These are phyloP conservation scores for Sylvilagus bachmani DNA, from an alignment of 2,113 vertebrate species.

Conservation along the genomic window DNA sequence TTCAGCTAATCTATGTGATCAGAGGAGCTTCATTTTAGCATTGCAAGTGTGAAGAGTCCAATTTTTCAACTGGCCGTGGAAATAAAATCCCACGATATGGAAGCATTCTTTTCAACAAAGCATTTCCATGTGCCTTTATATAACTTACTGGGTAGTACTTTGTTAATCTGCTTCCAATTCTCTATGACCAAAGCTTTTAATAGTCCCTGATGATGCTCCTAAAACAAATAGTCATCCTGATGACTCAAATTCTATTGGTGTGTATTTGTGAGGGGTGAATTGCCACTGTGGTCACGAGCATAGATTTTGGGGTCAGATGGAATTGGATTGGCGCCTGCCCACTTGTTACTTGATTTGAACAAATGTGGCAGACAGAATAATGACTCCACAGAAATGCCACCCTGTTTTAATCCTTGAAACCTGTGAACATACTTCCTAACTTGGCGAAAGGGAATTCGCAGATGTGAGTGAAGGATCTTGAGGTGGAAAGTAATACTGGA, in stretches of 20 bases:
- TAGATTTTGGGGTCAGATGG: background rate
- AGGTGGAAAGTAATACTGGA: background rate
- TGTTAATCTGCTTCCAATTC: background rate
- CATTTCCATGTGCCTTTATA: background rate
- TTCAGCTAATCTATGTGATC: background rate
- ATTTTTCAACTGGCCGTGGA: background rate
- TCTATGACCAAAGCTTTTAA: background rate
- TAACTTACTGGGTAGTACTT: background rate
- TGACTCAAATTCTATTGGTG: background rate
- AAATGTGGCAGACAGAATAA: background rate
- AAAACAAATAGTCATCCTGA: background rate
- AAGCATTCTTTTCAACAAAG: conserved; percentile 5
- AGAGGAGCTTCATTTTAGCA: conserved; percentile 43
- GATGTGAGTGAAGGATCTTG: background rate
- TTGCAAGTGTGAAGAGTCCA: conserved; percentile 23
- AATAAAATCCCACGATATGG: background rate
- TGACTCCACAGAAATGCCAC: too few relatives aligned
- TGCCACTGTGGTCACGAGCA: background rate
- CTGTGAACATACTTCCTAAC: background rate
- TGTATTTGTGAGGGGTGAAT: background rate
- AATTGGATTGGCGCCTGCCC: background rate
- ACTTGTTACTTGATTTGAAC: background rate
- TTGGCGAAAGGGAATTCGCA: background rate
- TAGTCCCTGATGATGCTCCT: background rate
- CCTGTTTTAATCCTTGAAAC: background rate